Base-by-base conservation (phyloP, 2,888 invertebrate species). In the Fragum whitleyi region DNA sequence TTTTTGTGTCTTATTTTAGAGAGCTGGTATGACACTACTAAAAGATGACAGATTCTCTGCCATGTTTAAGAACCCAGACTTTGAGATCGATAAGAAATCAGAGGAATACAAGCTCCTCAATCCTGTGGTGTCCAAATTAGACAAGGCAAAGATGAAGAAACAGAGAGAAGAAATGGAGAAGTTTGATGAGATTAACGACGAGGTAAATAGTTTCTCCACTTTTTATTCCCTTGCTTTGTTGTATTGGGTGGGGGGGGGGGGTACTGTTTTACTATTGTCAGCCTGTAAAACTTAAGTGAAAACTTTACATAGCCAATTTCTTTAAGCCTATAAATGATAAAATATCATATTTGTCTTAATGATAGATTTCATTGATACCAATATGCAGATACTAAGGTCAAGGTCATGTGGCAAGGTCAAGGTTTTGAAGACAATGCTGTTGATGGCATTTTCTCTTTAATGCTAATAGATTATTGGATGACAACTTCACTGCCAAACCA, bases 41-140 rank as follows among this genome's bases (percentile, higher is more conserved):
- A 95, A 96, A 90, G 99, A 99, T 94, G 95, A 96, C 84, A 96
- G 99, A 90, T 99, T 99, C 94, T 97, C 97, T 92, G 96, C 96
- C 1, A 94, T 99, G 93, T 99, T 99, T 94, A 96, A 96, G 89
- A 97, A 99, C 95, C 96, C 97, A 16, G 97, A 98, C 92, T 99
- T 97, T 94, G 96, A 98, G 94, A 96, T 99, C 75, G 97, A 98
- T 93, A 96, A 96, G 90, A 96, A 96, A 91, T 96, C 97, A 68
- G 97, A 97, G 90, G 98, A 98, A 92, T 99, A 96, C 93, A 95
- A 90, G 72, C 95, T 98, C 80, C 94, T 98, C 26, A 98, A 98
- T 94, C 98, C 98, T 26, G 97, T 98, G 5, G 95, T 98, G 51
- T 96, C 97, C 42, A 96, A 97, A 88, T 93, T 97, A 70, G 97